phyloP scores from a whole-genome alignment of 2,113 vertebrate species.

The Pogona vitticeps region DNA sequence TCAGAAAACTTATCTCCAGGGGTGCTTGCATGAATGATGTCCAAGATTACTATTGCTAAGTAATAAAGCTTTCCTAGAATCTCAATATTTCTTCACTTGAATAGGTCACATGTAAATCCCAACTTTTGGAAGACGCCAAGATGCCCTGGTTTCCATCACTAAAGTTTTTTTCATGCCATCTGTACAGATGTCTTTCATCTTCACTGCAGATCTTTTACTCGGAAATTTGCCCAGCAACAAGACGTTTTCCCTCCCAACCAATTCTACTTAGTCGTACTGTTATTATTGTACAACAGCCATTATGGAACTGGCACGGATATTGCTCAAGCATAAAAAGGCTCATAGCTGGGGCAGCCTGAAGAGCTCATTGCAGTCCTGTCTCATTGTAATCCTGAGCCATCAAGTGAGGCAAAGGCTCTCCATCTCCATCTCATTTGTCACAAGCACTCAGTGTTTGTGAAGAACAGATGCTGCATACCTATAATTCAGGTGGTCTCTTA shows the following conservation, averaged over 20 bases:
- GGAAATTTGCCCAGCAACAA: not conserved
- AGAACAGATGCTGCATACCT: too few relatives aligned
- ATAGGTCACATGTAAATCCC: not conserved
- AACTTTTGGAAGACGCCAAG: not conserved
- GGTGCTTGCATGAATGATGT: not conserved
- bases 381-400: not conserved
- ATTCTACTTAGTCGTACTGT: not conserved
- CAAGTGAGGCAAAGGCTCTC: not conserved
- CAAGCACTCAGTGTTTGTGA: too few relatives aligned
- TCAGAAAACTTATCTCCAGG: not conserved
- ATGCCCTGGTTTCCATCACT: not conserved
- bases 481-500: too few relatives aligned
- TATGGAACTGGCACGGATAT: not conserved
- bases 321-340: not conserved
- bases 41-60: not conserved
- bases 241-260: too few relatives aligned
- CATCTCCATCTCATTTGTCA: too few relatives aligned
- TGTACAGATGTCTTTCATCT: not conserved
- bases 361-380: not conserved
- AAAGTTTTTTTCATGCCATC: not conserved
- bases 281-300: not conserved
- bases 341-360: too few relatives aligned
- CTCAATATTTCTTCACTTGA: not conserved
- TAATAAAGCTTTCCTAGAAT: not conserved
- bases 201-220: not conserved